Base-by-base conservation (phyloP, 2,888 invertebrate genomes). In the Stenurella melanura region DNA sequence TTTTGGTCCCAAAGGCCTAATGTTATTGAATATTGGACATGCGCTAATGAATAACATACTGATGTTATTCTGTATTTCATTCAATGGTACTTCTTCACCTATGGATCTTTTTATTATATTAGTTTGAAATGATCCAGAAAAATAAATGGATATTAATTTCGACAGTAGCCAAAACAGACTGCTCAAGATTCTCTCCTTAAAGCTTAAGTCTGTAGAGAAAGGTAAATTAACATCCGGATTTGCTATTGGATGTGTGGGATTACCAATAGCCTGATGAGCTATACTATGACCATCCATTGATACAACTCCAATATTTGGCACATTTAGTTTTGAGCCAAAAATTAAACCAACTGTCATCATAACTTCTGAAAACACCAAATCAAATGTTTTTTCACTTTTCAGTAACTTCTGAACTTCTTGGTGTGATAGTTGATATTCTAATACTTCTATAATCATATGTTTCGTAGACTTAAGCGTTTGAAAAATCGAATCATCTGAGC, bases 1-100 rank as follows among this genome's bases (percentile, higher is more conserved):
- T 17, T 86, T 81, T 0, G 88, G 88, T 34, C 84, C 82, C 21
- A 85, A 56, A 0, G 88, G 85, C 69, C 87, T 83, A 10, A 84
- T 70, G n/a, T 75, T 73, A 74, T 84, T 82, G 73, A 88, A 87
- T 60, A 88, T 76, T 0, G 88, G 87, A 85, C 89, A 85, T 0
- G 83, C 82, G 74, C 86, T 87, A 5, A 87, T 78, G 73, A 89
- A 88, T 57, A 88, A 34, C 86, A 89, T 83, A 72, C 87, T 87
- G 17, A 87, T 82, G 68, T 85, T 84, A 56, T 83, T 84, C n/a
- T 82, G 82, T 11, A 88, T 73, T 5, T 87, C 87, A 6, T 19
- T 12, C 7, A 86, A 17, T 6, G 80, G 61, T 4, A 86, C 85
- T 26, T 83, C 78, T 54, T 84, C 80, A n/a, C 61, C 57, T 50